Evolutionary conservation across 2,888 invertebrate species (phyloP), one percentile per base, ranked within the genome.

Genomic region (Lasiommata megera): DNA sequence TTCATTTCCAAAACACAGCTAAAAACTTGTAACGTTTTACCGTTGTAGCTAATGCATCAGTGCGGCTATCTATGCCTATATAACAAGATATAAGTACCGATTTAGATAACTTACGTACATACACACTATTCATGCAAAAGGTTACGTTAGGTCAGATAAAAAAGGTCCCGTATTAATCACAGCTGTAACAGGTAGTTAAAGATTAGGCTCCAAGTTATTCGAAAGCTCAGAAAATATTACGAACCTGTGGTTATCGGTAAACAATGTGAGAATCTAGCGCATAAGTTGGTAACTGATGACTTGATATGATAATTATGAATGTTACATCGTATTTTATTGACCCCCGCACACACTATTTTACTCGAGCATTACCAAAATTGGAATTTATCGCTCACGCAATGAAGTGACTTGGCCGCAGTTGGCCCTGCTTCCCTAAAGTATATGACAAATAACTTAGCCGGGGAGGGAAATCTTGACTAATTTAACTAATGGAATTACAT

Each of bases 401-500:
- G 87, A 88, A 87, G 87, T 81, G 85, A 76, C 77, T 80, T 84
- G 80, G 85, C 88, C 88, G 68, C 88, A 84, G 77, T 84, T 82
- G 78, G 79, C 80, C 76, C 71, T 71, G 72, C 77, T 74, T 79
- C 83, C 85, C 82, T 77, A 78, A 76, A 76, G 76, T 77, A 76
- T 78, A 82, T 85, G 87, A 88, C 86, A 87, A 84, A 88, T 84
- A 84, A 80, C 82, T 80, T 69, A 81, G 80, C 81, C 79, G 77
- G 84, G 84, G 83, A 76, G 84, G 79, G 81, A 80, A 83, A 84
- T 86, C 84, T 86, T 85, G 76, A 77, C 81, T 87, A 85, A 88
- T 89, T 86, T 87, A 82, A 85, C 84, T 88, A 88, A 89, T 89
- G 88, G 84, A 82, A 76, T 79, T 76, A 80, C 77, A 79, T 80